A percentile compares a stretch with the other conserved stretches of the same genome.
phyloP scores from a whole-genome alignment of 2,888 invertebrate species.

The Lasioglossum oenotherae region DNA sequence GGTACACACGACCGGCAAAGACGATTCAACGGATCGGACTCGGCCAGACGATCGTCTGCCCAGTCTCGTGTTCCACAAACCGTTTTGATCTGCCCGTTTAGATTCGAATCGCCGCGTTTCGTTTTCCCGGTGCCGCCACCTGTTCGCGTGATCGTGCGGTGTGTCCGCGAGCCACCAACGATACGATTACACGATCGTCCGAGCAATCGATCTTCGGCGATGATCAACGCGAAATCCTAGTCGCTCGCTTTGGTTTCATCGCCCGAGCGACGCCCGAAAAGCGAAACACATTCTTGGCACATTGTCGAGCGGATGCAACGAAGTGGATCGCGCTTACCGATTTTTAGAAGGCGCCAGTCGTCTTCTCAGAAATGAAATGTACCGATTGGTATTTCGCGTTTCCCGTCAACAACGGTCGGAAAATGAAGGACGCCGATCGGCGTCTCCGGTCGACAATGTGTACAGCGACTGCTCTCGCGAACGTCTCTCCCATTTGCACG shows the following conservation, averaged over 20 bases:
- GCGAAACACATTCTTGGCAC: conserved; percentile 3
- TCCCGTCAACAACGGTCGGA: neutral
- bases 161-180: neutral
- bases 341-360: neutral
- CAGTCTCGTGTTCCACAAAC: conserved; percentile 39
- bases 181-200: neutral
- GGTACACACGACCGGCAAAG: conserved; percentile 64
- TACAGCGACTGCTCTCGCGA: neutral
- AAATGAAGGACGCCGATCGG: neutral
- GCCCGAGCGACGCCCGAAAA: neutral
- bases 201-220: neutral
- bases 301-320: neutral
- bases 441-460: conserved; percentile 2
- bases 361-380: neutral
- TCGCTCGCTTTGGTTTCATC: conserved; percentile 15
- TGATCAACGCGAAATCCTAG: neutral
- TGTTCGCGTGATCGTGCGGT: neutral
- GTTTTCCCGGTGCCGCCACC: conserved; percentile 23
- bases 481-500: conserved; percentile 2
- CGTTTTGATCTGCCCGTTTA: conserved; percentile 29
- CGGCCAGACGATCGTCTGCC: conserved; percentile 45
- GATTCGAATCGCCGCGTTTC: conserved; percentile 50
- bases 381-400: neutral
- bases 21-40: conserved; percentile 61
- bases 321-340: neutral